phyloP scores from a whole-genome alignment of 2,797 vertebrate genomes.

The Tolypeutes matacus region DNA sequence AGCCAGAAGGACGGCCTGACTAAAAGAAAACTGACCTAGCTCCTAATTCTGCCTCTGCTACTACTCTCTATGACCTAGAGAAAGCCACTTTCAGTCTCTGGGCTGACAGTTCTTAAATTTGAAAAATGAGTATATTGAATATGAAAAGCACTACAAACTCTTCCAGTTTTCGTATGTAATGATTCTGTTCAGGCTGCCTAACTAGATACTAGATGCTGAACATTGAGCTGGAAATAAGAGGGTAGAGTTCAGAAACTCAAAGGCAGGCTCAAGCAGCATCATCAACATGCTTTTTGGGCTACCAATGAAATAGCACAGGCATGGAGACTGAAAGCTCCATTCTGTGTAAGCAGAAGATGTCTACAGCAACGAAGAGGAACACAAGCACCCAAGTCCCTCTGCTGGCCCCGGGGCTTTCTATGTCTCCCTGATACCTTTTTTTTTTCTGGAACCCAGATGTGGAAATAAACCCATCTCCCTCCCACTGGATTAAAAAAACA shows the following conservation, averaged over 20 bases:
- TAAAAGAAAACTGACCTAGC: not conserved
- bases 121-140: not conserved
- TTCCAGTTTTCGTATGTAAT: not conserved
- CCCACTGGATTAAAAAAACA: not conserved
- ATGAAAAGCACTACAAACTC: not conserved
- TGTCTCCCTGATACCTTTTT: not conserved
- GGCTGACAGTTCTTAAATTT: not conserved
- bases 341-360: not conserved
- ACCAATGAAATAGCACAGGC: not conserved
- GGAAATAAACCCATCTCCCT: constrained; percentile 16
- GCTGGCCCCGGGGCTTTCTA: not conserved
- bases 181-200: not conserved
- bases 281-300: not conserved
- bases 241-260: not conserved
- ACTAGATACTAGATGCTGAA: not conserved
- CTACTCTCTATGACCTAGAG: not conserved
- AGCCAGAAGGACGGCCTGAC: not conserved
- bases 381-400: not conserved
- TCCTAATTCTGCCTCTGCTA: not conserved
- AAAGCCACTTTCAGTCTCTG: constrained; percentile 1
- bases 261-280: not conserved
- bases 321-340: not conserved
- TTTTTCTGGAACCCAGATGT: not conserved
- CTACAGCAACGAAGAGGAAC: not conserved
- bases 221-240: not conserved